These are phyloP conservation scores for Oscarella lobularis DNA, from an alignment of 37 sponge, comb jelly and placozoan species.

Conservation along the genomic window DNA sequence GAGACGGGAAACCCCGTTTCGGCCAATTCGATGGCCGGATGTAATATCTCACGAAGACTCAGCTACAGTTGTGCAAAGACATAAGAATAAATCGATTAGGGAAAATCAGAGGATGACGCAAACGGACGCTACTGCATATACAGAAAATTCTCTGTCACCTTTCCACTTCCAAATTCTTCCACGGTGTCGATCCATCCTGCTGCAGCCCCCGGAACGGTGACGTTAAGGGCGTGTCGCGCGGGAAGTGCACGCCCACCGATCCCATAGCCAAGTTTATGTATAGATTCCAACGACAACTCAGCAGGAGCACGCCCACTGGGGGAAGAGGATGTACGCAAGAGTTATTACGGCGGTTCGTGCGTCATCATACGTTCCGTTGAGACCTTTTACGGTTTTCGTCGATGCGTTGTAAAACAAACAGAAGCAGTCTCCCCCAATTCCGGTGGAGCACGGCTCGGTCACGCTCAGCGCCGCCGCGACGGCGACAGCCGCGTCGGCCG, in stretches of 20 bases:
- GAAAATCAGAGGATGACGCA: too few relatives aligned
- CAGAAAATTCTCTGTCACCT: slow-evolving; percentile 23
- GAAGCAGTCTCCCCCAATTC: slow-evolving; percentile 80
- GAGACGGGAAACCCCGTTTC: slow-evolving; percentile 63
- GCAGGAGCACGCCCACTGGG: slow-evolving; percentile 23
- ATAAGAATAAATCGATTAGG: neutral
- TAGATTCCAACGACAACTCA: slow-evolving; percentile 10
- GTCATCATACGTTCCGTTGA: slow-evolving; percentile 55
- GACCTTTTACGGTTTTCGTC: slow-evolving; percentile 35
- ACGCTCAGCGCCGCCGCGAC: slow-evolving; percentile 80
- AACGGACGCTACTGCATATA: neutral
- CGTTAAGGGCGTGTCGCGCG: slow-evolving; percentile 38
- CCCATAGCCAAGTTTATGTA: slow-evolving; percentile 27
- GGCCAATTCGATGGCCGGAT: slow-evolving; percentile 63
- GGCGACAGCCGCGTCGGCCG: slow-evolving; percentile 77
- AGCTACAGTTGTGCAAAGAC: slow-evolving; percentile 16
- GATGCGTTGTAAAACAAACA: slow-evolving; percentile 62
- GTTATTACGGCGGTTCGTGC: neutral
- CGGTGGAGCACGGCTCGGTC: slow-evolving; percentile 69
- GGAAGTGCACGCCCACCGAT: slow-evolving; percentile 25
- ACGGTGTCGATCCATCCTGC: slow-evolving; percentile 83
- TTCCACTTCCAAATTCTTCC: slow-evolving; percentile 59
- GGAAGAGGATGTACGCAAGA: neutral
- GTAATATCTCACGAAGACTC: slow-evolving; percentile 30
- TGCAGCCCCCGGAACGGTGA: slow-evolving; percentile 77